Conservation (phyloP, 2,113 vertebrate species). For the Ceyx margarethae region DNA sequence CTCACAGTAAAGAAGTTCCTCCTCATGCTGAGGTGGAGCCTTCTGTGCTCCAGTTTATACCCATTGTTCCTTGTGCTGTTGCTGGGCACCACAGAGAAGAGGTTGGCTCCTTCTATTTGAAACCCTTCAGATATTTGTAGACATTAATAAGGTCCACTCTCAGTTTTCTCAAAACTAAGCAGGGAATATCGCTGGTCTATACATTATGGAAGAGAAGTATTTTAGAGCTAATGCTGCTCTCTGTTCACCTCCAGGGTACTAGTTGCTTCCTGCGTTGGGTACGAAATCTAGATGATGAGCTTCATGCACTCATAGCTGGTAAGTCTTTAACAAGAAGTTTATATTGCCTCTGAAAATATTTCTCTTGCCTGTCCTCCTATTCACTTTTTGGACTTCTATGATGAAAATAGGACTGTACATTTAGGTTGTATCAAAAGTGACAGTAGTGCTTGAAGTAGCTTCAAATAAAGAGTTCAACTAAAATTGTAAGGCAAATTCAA, state of each 20-base stretch:
- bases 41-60: too few species aligned
- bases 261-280: slow-evolving; percentile 96
- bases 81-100: too few species aligned
- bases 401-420: not conserved
- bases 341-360: not conserved
- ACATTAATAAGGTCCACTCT: too few species aligned
- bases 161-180: too few species aligned
- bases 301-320: slow-evolving; percentile 96
- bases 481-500: not conserved
- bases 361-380: not conserved
- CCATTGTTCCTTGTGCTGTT: too few species aligned
- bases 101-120: too few species aligned
- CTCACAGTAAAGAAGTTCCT: too few species aligned
- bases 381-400: not conserved
- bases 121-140: too few species aligned
- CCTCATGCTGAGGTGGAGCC: too few species aligned
- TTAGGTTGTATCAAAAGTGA: not conserved
- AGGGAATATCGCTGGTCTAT: not conserved
- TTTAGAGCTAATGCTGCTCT: not conserved
- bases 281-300: slow-evolving; percentile 93
- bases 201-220: not conserved
- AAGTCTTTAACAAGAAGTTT: slow-evolving; percentile 25
- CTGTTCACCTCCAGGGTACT: slow-evolving; percentile 79
- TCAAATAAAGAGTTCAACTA: not conserved
- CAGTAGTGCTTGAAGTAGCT: not conserved